Percentiles rank a stretch among this genome's conserved stretches.
Evolutionary conservation across 2,797 vertebrate genomes (phyloP).

Genomic region (Phaenicophaeus curvirostris): DNA sequence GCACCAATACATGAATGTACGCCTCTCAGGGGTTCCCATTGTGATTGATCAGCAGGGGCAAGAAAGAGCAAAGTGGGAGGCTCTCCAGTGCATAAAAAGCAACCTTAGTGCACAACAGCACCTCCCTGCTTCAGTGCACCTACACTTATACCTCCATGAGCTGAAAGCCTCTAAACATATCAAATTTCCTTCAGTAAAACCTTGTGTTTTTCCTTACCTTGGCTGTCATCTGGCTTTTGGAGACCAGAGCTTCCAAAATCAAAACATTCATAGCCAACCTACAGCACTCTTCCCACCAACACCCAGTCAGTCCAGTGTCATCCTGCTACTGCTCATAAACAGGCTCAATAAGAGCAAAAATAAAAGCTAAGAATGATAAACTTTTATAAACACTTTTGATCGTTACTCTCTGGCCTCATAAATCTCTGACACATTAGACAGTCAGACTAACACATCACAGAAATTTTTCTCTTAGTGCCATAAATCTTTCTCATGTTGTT

Average conservation of each 20-base stretch:
- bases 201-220: neutral
- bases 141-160: neutral
- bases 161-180: neutral
- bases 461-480: conserved; percentile 41
- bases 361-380: conserved; percentile 36
- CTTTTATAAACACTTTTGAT: conserved; percentile 35
- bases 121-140: neutral
- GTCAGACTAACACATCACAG: conserved; percentile 45
- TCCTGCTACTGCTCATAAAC: neutral
- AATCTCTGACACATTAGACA: conserved; percentile 51
- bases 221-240: neutral
- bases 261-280: neutral
- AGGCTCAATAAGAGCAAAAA: neutral
- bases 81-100: neutral
- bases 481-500: conserved; percentile 54
- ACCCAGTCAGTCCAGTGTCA: neutral
- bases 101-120: neutral
- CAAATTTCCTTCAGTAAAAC: neutral
- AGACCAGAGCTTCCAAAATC: neutral
- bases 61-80: neutral
- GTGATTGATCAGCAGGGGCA: neutral
- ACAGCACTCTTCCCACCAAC: neutral
- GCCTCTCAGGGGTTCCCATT: fast-evolving
- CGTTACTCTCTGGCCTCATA: conserved; percentile 20
- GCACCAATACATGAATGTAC: neutral